Percentiles rank a stretch among this genome's conserved stretches.
These are phyloP conservation scores for Mixornis gularis DNA, from an alignment of 2,113 vertebrate species.

Conservation along the genomic window DNA sequence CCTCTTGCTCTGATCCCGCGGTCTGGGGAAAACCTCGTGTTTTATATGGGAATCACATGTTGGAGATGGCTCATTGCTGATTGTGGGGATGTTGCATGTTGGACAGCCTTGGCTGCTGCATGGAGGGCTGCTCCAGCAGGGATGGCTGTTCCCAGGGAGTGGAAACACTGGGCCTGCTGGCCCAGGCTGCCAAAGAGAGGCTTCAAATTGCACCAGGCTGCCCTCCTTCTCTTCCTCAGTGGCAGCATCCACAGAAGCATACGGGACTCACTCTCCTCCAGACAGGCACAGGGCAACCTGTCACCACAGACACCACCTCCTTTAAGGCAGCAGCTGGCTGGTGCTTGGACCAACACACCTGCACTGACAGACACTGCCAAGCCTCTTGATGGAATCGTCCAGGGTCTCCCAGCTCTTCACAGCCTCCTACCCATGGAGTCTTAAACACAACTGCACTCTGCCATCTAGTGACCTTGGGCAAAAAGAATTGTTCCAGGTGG, in stretches of 20 bases:
- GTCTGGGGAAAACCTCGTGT: not conserved
- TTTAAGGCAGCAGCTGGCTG: not conserved
- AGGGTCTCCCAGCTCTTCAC: not conserved
- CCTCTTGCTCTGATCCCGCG: not conserved
- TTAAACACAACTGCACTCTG: conserved; percentile 25
- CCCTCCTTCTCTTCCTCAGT: not conserved
- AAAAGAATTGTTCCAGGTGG: not conserved
- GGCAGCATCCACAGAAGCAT: not conserved
- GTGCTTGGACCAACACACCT: not conserved
- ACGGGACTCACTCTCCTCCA: not conserved
- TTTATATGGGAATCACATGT: not conserved
- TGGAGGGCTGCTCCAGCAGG: not conserved
- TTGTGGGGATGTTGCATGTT: fast-evolving
- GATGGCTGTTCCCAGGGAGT: too few relatives aligned
- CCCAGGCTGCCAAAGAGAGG: not conserved
- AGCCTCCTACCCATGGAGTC: not conserved
- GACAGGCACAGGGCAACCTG: not conserved
- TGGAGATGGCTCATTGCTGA: fast-evolving
- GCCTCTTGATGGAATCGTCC: not conserved
- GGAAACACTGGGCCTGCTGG: not conserved
- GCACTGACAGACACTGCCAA: not conserved
- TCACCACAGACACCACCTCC: not conserved
- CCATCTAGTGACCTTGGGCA: conserved; percentile 41
- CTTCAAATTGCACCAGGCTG: not conserved
- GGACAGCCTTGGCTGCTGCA: not conserved